Conservation (phyloP, 2,888 invertebrate species). For the Frankliniella fusca region DNA sequence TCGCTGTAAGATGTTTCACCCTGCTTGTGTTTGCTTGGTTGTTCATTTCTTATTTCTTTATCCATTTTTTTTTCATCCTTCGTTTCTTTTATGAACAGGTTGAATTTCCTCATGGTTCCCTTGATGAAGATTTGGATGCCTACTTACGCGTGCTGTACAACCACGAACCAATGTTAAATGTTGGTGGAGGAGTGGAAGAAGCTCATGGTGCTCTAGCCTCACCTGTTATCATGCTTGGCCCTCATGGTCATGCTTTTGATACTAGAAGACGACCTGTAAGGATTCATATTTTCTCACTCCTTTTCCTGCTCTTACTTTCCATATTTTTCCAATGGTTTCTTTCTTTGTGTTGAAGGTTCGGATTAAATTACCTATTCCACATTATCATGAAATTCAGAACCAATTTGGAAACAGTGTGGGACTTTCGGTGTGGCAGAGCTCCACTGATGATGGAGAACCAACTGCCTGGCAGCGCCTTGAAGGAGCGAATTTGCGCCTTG, state of each 20-base stretch:
- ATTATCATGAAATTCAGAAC: constrained; percentile 38
- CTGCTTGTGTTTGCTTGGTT: background rate
- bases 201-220: constrained; percentile 40
- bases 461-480: constrained; percentile 39
- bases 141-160: constrained; percentile 40
- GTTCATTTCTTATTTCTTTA: background rate
- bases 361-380: constrained; percentile 41
- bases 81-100: constrained; percentile 28
- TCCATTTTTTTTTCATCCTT: background rate
- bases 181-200: background rate
- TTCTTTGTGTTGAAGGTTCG: constrained; percentile 30
- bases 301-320: background rate
- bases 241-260: constrained; percentile 42
- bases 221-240: constrained; percentile 42
- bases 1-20: constrained; percentile 36
- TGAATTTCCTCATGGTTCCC: constrained; percentile 40
- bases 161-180: constrained; percentile 37
- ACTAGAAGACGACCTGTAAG: constrained; percentile 35
- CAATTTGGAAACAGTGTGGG: constrained; percentile 34
- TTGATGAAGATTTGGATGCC: constrained; percentile 40
- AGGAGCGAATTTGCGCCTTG: constrained; percentile 32
- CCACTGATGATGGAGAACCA: constrained; percentile 39
- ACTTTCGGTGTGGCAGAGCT: constrained; percentile 41
- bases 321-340: background rate
- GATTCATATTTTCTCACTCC: background rate